Base-by-base conservation (phyloP, 2,797 vertebrate species). In the Gallinago stenura region DNA sequence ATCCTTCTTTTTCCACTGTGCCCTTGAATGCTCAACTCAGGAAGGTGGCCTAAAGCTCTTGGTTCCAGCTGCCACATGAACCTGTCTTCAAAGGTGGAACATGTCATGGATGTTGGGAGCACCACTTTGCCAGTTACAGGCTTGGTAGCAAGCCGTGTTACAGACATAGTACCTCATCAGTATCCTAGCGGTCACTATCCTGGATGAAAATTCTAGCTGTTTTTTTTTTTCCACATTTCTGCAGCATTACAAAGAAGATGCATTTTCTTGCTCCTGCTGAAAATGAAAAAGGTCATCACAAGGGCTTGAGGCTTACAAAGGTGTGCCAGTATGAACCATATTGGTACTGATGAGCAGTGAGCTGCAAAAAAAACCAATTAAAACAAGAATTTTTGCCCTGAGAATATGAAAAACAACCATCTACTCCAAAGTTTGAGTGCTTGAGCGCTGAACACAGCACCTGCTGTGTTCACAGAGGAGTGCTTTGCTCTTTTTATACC, bases 1-100 rank as follows among this genome's bases (percentile, higher is more conserved):
- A 61, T 86, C 81, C 80, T 94, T 95, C 82, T 71, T 80, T 89
- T 81, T 82, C 88, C 13, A 12, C 84, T 70, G 46, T 66, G 60
- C 62, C 22, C 31, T 33, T 76, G 45, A 61, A 41, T 54, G 62
- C 30, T 95, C 12, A 35, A 28, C 72, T 86, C 48, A 64, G 83
- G 73, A 81, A 93, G 17, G 51, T 14, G 18, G 10, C 28, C 24
- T 51, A 48, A 64, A 91, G 46, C 65, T 85, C 46, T 54, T 16
- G 24, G 3, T 58, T 81, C 56, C 65, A 66, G 41, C 88, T 90
- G 64, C 71, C 53, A 26, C 45, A 48, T 56, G 81, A 93, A 79
- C 56, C 37, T 20, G 10, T 75, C 87, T 64, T 85, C 77, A 57
- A 68, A 94, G 46, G 24, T 51, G 39, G 48, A 81, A 76, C 1